A percentile compares a stretch with the other conserved stretches of the same genome.
Conservation (phyloP, 2,888 invertebrate genomes). For the Camponotus fellah region DNA sequence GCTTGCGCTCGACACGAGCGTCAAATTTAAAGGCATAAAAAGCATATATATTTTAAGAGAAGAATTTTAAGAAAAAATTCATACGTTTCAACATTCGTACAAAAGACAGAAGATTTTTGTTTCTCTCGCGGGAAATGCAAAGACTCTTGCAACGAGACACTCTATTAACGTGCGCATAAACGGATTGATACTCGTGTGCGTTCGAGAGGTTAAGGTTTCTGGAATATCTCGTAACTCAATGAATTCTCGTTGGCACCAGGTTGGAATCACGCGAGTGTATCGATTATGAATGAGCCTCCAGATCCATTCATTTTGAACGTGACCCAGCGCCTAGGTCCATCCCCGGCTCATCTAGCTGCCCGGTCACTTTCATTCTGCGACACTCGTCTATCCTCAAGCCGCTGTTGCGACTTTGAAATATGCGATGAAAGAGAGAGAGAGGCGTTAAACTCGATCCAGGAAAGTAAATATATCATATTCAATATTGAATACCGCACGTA, state of each 20-base stretch:
- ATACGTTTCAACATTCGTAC: background rate
- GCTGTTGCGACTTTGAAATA: constrained; percentile 61
- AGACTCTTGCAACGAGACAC: background rate
- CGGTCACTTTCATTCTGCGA: constrained; percentile 75
- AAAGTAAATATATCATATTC: background rate
- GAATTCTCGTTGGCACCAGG: constrained; percentile 65
- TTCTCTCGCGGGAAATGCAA: background rate
- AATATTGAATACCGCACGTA: background rate
- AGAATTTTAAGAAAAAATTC: background rate
- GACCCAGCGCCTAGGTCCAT: constrained; percentile 78
- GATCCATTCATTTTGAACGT: constrained; percentile 80
- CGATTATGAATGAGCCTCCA: constrained; percentile 80
- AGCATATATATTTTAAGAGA: background rate
- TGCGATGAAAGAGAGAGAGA: background rate
- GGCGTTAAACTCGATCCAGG: background rate
- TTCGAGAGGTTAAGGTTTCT: constrained; percentile 45
- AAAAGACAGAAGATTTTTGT: background rate
- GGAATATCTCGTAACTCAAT: constrained; percentile 58
- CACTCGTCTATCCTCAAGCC: constrained; percentile 62
- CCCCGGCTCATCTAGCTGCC: constrained; percentile 66
- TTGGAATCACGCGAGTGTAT: constrained; percentile 72
- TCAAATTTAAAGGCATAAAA: constrained; percentile 8
- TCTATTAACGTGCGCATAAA: constrained; percentile 53
- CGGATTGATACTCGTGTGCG: constrained; percentile 29
- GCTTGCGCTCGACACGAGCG: background rate